phyloP scores from a whole-genome alignment of 2,888 invertebrate genomes.

The Scelioninae gen. 2 region DNA sequence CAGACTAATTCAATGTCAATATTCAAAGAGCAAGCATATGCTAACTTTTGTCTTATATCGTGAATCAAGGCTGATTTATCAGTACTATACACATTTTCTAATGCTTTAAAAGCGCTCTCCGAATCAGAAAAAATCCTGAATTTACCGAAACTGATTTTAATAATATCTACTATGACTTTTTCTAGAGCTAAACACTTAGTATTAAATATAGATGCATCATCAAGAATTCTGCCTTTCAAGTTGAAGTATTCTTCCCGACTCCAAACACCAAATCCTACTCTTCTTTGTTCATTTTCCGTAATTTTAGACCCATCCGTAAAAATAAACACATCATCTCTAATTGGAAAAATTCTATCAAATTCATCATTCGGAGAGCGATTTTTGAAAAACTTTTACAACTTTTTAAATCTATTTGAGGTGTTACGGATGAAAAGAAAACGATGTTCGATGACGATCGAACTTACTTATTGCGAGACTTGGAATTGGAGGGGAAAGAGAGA shows the following conservation, averaged over 20 bases:
- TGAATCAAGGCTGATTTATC: conserved; percentile 3
- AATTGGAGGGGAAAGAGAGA: no score
- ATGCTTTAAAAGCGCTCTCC: conserved; percentile 13
- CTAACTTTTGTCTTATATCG: conserved; percentile 13
- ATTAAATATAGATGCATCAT: conserved; percentile 42
- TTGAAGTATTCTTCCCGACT: not conserved
- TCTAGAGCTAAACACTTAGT: conserved; percentile 53
- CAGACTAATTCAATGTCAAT: conserved; percentile 44
- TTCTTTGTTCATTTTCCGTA: not conserved
- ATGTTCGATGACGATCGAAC: no score
- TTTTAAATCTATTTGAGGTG: conserved; percentile 1
- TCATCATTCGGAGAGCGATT: not conserved
- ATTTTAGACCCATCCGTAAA: conserved; percentile 40
- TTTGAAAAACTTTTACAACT: not conserved
- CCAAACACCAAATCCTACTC: conserved; percentile 29
- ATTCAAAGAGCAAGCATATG: not conserved
- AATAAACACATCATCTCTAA: not conserved
- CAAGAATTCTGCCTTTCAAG: conserved; percentile 4
- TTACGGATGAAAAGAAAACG: no score
- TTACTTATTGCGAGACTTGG: no score
- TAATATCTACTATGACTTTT: conserved; percentile 22
- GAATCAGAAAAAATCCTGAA: conserved; percentile 22
- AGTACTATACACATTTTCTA: not conserved
- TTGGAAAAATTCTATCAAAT: conserved; percentile 16
- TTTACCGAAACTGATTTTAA: not conserved